phyloP scores from a whole-genome alignment of 2,113 vertebrate species.

The Sapayoa aenigma region DNA sequence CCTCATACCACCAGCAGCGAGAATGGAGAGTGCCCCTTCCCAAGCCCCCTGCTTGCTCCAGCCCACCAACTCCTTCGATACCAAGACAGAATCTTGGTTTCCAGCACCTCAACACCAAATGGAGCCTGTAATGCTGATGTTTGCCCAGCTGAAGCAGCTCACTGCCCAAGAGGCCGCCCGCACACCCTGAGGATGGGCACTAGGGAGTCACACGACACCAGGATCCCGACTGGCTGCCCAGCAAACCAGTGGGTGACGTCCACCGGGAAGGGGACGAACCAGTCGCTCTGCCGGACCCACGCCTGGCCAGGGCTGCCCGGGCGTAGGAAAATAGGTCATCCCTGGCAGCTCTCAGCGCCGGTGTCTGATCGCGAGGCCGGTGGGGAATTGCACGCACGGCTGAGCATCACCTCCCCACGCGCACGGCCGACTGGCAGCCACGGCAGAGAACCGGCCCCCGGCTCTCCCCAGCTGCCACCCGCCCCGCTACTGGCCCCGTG shows the following conservation, averaged over 20 bases:
- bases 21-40: neutral
- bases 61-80: neutral
- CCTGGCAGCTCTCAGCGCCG: conserved; percentile 32
- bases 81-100: neutral
- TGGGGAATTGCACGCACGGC: conserved; percentile 43
- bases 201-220: accelerated
- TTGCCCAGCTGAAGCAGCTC: neutral
- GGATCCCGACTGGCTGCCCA: neutral
- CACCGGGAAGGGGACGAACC: neutral
- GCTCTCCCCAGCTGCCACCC: conserved; percentile 34
- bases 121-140: neutral
- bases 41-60: neutral
- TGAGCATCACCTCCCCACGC: conserved; percentile 31
- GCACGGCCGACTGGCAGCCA: neutral
- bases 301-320: neutral
- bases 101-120: neutral
- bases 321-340: conserved; percentile 74
- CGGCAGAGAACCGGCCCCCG: neutral
- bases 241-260: neutral
- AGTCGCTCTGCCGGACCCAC: neutral
- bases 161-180: neutral
- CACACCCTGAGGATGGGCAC: neutral
- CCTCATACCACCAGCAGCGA: neutral
- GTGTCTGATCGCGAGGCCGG: conserved; percentile 41
- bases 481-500: neutral